Base-by-base conservation (phyloP, 2,888 invertebrate species). In the Hetaerina titia region DNA sequence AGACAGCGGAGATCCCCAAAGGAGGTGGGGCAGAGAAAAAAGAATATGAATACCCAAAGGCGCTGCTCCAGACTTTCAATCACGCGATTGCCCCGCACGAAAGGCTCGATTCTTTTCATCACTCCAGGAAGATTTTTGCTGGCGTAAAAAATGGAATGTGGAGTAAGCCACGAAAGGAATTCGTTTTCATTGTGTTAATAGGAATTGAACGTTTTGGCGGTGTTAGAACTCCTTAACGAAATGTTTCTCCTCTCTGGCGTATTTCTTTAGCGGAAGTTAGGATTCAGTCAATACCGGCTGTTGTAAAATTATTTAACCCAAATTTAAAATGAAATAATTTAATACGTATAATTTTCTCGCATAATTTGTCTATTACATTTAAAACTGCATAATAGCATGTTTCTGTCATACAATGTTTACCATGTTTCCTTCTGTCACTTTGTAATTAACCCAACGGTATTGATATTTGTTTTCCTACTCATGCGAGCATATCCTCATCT, bases 1-100 rank as follows among this genome's bases (percentile, higher is more conserved):
- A 22, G 69, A 22, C n/a, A 22, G 69, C 69, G 22, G 69, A 81
- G 25, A 81, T 81, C 31, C 31, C 31, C 31, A 45, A 15, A 81
- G 81, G 17, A 13, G 81, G 25, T 81, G 81, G 25, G 81, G 8
- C 2, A 9, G 1, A 31, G 22, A 81, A 6, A 31, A 81, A 81
- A 81, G 4, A 25, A 7, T 31, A 31, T 81, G 81, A 25, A 81
- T 81, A 45, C 45, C 81, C 81, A 11, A 81, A 81, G 81, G 81
- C 81, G 81, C 31, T 81, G 81, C 81, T 81, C 31, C 81, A 81
- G 81, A 81, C 81, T 31, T 25, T 81, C 25, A 81, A 81, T 81
- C 74, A 31, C 81, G 81, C 25, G 25, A 31, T 25, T 31, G 81
- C 69, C 0, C 69, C 69, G 69, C 81, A 31, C 81, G 31, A 25